phyloP scores from a whole-genome alignment of 37 sponge, comb jelly and placozoan species.

The Theonella swinhoei region DNA sequence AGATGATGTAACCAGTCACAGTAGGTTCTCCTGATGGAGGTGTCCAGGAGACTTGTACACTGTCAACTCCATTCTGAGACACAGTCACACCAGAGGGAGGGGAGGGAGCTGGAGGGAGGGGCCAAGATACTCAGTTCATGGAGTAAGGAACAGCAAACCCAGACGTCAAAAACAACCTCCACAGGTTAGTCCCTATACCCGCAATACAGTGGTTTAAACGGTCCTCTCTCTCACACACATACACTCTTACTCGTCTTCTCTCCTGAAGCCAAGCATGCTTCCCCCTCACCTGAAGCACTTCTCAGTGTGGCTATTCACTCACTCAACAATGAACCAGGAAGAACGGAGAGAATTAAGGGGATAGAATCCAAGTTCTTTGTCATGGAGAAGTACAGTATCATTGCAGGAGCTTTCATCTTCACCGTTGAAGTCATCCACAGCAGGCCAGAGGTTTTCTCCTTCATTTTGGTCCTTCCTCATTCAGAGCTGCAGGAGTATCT shows the following conservation, averaged over 20 bases:
- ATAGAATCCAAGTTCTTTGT: conserved; percentile 72
- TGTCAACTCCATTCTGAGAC: no score
- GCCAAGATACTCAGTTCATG: background rate
- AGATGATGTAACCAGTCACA: no score
- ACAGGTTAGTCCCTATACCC: background rate
- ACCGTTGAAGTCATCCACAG: conserved; percentile 21
- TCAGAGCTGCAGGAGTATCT: conserved; percentile 62
- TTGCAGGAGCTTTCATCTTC: conserved; percentile 47
- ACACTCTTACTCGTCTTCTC: background rate
- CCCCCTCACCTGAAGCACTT: conserved; percentile 11
- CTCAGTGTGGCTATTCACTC: conserved; percentile 55
- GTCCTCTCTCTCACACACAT: no score
- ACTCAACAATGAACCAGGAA: conserved; percentile 68
- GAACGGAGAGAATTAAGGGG: conserved; percentile 39
- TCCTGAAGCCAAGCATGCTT: background rate
- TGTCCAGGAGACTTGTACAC: no score
- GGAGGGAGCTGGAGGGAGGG: no score
- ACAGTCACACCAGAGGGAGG: no score
- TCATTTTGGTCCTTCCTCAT: conserved; percentile 67
- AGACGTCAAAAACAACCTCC: background rate
- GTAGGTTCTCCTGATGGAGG: no score
- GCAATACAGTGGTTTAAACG: background rate
- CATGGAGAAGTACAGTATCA: conserved; percentile 36
- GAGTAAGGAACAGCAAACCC: background rate
- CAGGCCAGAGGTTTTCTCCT: conserved; percentile 61